These are phyloP conservation scores for Trichogramma dendrolimi DNA, from an alignment of 2,888 invertebrate genomes.

Conservation along the genomic window DNA sequence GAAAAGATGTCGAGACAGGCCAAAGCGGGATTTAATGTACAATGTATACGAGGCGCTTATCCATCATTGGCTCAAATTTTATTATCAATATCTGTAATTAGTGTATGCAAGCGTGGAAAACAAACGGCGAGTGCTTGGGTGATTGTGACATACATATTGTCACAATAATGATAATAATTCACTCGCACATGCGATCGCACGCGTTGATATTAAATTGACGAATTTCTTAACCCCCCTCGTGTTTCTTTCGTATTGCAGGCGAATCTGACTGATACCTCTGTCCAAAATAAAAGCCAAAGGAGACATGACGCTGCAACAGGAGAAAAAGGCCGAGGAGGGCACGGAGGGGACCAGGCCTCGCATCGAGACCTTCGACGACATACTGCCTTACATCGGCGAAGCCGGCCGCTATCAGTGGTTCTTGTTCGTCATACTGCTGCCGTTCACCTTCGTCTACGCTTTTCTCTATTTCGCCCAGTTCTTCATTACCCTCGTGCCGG, in stretches of 20 bases:
- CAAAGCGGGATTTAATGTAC: too few species aligned
- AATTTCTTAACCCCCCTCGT: neutral
- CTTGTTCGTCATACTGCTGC: constrained; percentile 46
- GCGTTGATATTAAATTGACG: constrained; percentile 2
- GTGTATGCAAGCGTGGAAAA: too few species aligned
- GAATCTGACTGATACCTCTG: neutral
- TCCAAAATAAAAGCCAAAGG: neutral
- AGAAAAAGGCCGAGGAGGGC: constrained; percentile 42
- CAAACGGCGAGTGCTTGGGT: too few species aligned
- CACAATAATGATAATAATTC: neutral
- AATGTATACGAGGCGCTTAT: too few species aligned
- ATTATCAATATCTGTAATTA: too few species aligned
- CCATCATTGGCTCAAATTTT: too few species aligned
- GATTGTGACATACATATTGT: too few species aligned
- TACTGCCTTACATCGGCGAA: constrained; percentile 47
- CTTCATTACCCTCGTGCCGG: constrained; percentile 47
- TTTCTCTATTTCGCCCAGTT: constrained; percentile 51
- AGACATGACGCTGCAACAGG: constrained; percentile 43
- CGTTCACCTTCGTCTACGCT: constrained; percentile 49
- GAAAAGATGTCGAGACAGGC: too few species aligned
- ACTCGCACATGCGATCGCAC: neutral
- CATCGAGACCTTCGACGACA: constrained; percentile 49
- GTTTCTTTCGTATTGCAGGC: neutral
- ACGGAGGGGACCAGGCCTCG: constrained; percentile 35
- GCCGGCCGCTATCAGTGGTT: constrained; percentile 49